Conservation (phyloP, 1,140 invertebrate species). For the Tetragnatha versicolor region DNA sequence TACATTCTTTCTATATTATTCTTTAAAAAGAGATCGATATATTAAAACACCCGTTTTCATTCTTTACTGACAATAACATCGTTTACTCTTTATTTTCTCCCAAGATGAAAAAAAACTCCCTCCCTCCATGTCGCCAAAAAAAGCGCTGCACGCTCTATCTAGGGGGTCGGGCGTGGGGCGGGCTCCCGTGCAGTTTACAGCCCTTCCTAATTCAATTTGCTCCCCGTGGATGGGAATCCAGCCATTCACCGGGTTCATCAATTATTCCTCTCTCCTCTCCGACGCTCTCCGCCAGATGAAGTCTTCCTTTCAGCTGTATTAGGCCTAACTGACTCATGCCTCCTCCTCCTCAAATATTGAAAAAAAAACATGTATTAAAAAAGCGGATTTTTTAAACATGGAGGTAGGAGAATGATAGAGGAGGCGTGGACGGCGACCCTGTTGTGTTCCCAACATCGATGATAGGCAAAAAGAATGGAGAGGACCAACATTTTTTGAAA, state of each 20-base stretch:
- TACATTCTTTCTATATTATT: too few relatives aligned
- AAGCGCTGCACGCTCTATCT: neutral
- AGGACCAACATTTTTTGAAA: too few relatives aligned
- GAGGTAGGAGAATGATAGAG: neutral
- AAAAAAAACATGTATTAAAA: conserved; percentile 35
- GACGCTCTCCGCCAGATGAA: conserved; percentile 51
- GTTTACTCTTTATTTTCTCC: too few relatives aligned
- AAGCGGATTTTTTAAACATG: conserved; percentile 2
- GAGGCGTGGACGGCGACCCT: too few relatives aligned
- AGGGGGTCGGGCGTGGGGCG: neutral
- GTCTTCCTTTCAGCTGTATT: conserved; percentile 54
- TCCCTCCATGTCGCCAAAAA: too few relatives aligned
- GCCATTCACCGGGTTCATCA: conserved; percentile 54
- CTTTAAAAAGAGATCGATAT: too few relatives aligned
- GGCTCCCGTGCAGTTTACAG: conserved; percentile 51
- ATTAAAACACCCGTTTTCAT: neutral
- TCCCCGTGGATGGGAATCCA: conserved; percentile 54
- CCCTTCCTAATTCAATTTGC: conserved; percentile 53
- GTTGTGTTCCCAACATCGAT: too few relatives aligned
- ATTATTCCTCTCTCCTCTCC: conserved; percentile 42
- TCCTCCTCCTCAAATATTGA: conserved; percentile 35
- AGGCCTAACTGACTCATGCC: conserved; percentile 47
- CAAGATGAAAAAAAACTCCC: too few relatives aligned
- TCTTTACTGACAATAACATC: too few relatives aligned
- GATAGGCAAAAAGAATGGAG: too few relatives aligned